Base-by-base conservation (phyloP, 2,888 invertebrate species). In the Syrphus vitripennis region DNA sequence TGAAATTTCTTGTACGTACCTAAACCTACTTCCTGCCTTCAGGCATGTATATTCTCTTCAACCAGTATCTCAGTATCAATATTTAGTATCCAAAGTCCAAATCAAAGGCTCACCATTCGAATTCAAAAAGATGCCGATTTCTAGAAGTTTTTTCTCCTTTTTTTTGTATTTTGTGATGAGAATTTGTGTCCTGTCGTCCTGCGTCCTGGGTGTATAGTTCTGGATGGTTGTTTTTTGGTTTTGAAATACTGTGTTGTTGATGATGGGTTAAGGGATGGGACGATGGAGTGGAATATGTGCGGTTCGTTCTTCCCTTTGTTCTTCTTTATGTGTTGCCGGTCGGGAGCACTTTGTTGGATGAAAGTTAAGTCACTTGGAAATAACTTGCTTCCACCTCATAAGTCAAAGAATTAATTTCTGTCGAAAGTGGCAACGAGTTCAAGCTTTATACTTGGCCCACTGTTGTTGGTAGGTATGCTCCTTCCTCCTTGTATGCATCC, bases 321-420 rank as follows among this genome's bases (percentile, higher is more conserved):
- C 71, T 76, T 76, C 65, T 81, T 81, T 71, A 81, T 84, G 57
- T 67, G 75, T 67, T 76, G 84, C 71, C 59, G 65, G 80, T 55
- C 76, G 75, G 84, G 78, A 81, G 81, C 84, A 84, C 84, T 84
- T 84, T 84, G 84, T 81, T 84, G 81, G 76, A 84, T 84, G 84
- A 84, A 84, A 84, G 84, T 84, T 84, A 81, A 84, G 81, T 81
- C 76, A 84, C 84, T 84, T 81, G 84, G 84, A 84, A 84, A 72
- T 84, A 84, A 84, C 71, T 76, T 76, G 76, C 70, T 84, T 84
- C 84, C 81, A 81, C 81, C 76, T 84, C 84, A 84, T 84, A 84
- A 84, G 84, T 84, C 84, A 84, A 81, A 84, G 84, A 81, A 84
- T 81, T 84, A 84, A 81, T 84, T 81, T 84, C 84, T 81, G 80